Conservation (phyloP, 2,888 invertebrate species). For the Latrodectus elegans region DNA sequence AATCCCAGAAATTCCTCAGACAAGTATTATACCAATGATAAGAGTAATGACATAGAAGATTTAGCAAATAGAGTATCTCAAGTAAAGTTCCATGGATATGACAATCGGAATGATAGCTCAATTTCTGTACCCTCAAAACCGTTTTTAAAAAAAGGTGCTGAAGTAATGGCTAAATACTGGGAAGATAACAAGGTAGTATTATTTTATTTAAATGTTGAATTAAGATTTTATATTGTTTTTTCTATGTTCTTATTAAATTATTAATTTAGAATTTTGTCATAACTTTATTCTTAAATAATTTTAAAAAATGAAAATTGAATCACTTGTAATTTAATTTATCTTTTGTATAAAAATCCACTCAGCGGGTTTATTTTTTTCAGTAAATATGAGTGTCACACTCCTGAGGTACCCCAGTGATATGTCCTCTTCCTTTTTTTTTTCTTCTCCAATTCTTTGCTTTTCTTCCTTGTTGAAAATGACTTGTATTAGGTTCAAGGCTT, state of each 20-base stretch:
- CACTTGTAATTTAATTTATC: no score
- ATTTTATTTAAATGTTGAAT: neutral
- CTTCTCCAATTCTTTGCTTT: no score
- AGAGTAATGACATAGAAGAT: slow-evolving; percentile 34
- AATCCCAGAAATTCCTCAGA: slow-evolving; percentile 16
- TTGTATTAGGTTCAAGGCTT: no score
- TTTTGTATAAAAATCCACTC: no score
- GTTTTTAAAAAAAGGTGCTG: slow-evolving; percentile 79
- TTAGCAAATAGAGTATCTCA: slow-evolving; percentile 40
- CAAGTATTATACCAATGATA: slow-evolving; percentile 16
- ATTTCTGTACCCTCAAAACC: slow-evolving; percentile 15
- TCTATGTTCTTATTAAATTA: neutral
- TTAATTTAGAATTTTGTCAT: neutral
- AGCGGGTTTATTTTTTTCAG: no score
- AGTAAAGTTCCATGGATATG: slow-evolving; percentile 52
- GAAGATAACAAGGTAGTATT: slow-evolving; percentile 81
- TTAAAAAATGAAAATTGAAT: no score
- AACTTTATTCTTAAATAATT: no score
- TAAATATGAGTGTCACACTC: no score
- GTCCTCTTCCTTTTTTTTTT: no score
- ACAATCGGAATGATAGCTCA: slow-evolving; percentile 9
- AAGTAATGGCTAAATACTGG: slow-evolving; percentile 93
- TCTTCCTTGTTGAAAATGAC: no score
- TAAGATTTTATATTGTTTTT: neutral
- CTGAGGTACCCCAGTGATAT: no score